A percentile compares a stretch with the other conserved stretches of the same genome.
Conservation (phyloP, 2,888 invertebrate genomes). For the Acrocyrtus sp. region DNA sequence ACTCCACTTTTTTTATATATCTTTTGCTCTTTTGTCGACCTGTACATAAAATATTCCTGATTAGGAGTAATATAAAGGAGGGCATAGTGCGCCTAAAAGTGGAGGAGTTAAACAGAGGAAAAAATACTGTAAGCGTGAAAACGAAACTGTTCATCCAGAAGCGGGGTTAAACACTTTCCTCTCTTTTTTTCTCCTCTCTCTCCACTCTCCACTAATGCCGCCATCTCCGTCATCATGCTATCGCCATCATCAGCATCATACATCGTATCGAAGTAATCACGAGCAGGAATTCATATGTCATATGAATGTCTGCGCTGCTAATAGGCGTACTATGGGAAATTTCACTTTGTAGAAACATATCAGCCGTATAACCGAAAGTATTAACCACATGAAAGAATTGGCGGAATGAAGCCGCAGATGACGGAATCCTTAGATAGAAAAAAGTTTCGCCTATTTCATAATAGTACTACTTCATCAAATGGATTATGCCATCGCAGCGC, state of each 20-base stretch:
- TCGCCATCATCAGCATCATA: no score
- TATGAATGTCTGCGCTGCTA: not conserved
- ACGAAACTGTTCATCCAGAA: not conserved
- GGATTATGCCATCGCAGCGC: constrained; percentile 3
- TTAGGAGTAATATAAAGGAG: constrained; percentile 4
- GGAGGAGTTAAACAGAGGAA: not conserved
- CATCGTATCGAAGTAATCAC: not conserved
- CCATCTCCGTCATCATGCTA: not conserved
- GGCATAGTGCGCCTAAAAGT: no score
- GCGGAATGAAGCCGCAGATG: constrained; percentile 24
- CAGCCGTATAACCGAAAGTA: constrained; percentile 15
- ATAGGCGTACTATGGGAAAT: not conserved
- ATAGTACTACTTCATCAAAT: constrained; percentile 4
- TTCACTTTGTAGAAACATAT: not conserved
- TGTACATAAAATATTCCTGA: constrained; percentile 15
- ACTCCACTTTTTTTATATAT: no score
- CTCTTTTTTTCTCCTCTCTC: not conserved
- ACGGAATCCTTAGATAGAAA: constrained; percentile 22
- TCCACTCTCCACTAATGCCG: no score
- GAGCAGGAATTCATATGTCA: not conserved
- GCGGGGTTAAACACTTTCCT: constrained; percentile 6
- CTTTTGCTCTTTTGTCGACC: constrained; percentile 11
- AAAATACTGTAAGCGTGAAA: constrained; percentile 3
- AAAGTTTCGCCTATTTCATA: constrained; percentile 17
- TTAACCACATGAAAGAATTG: constrained; percentile 44